Evolutionary conservation across 2,797 vertebrate species (phyloP).

Genomic region (Peromyscus melanophrys): DNA sequence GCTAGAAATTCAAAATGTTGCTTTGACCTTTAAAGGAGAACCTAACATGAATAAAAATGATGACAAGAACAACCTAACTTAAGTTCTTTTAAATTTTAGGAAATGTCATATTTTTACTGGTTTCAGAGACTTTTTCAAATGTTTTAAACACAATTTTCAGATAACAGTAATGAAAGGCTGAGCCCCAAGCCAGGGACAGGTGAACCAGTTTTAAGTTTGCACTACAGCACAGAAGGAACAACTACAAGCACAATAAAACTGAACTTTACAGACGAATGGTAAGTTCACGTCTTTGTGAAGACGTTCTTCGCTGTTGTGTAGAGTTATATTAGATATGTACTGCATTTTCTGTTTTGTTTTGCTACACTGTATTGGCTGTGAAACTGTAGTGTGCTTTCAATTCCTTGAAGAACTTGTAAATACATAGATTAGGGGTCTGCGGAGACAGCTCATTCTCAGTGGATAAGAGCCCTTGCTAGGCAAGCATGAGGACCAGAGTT

Average conservation of each 20-base stretch:
- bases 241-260: constrained; percentile 99
- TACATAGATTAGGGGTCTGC: neutral
- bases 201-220: constrained; percentile 97
- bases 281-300: constrained; percentile 85
- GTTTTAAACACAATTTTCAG: constrained; percentile 89
- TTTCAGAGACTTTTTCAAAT: constrained; percentile 85
- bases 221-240: constrained; percentile 99
- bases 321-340: constrained; percentile 49
- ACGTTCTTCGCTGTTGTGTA: constrained; percentile 65
- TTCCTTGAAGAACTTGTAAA: constrained; percentile 22
- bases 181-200: constrained; percentile 90
- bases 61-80: constrained; percentile 66
- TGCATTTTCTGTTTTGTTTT: constrained; percentile 66
- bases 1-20: constrained; percentile 20
- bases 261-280: constrained; percentile 99
- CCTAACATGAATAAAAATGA: constrained; percentile 61
- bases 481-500: neutral
- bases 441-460: neutral
- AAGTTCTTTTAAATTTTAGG: constrained; percentile 77
- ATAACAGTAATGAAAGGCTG: constrained; percentile 89
- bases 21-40: constrained; percentile 61
- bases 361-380: neutral
- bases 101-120: constrained; percentile 82
- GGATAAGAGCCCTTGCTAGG: neutral
- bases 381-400: neutral